Percentiles rank a stretch among this genome's conserved stretches.
Conservation (phyloP, 2,888 invertebrate species). For the Acheta domesticus region DNA sequence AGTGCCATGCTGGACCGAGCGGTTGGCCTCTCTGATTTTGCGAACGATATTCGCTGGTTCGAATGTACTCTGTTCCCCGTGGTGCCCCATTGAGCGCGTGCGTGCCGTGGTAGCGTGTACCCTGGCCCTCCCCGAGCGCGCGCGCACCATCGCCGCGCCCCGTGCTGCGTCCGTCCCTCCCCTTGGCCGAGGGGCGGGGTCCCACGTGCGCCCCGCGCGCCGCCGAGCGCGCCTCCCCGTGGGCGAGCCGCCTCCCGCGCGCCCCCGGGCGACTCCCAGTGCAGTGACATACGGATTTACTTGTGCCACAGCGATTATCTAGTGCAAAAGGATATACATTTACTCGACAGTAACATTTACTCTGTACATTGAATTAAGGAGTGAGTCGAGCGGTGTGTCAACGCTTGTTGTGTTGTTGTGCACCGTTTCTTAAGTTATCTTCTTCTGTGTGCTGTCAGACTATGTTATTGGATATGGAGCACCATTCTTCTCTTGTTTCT, state of each 20-base stretch:
- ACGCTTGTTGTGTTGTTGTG: not conserved
- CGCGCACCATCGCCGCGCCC: too few species aligned
- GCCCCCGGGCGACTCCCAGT: not conserved
- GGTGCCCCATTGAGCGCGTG: too few species aligned
- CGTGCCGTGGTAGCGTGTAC: too few species aligned
- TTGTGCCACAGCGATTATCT: too few species aligned
- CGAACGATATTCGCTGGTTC: not conserved
- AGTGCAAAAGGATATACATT: too few species aligned
- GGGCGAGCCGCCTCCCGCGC: not conserved
- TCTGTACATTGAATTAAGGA: too few species aligned
- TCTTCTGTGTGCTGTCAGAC: conserved; percentile 23
- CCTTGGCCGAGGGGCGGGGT: conserved; percentile 24
- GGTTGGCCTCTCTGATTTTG: conserved; percentile 12
- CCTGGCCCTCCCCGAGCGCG: too few species aligned
- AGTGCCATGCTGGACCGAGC: conserved; percentile 47
- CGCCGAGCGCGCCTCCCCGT: not conserved
- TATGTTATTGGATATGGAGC: conserved; percentile 81
- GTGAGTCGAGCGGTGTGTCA: too few species aligned
- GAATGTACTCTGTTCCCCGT: not conserved
- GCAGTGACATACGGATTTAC: too few species aligned
- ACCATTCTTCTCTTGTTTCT: conserved; percentile 67
- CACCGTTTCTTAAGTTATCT: conserved; percentile 23
- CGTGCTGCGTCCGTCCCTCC: conserved; percentile 23
- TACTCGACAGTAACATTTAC: too few species aligned
- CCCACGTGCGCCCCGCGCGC: not conserved